Base-by-base conservation (phyloP, 2,888 invertebrate genomes). In the Notodonta dromedarius region DNA sequence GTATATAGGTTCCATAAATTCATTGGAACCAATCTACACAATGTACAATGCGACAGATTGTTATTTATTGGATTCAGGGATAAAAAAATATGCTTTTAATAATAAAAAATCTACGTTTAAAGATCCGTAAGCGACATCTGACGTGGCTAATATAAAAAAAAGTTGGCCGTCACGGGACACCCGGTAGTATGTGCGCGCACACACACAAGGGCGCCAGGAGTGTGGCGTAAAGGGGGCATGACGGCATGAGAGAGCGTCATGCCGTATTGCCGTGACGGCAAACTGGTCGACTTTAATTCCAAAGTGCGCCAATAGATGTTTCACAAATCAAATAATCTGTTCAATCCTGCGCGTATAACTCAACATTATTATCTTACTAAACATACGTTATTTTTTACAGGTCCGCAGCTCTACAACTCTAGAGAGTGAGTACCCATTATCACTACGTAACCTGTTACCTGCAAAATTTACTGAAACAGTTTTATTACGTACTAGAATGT, bases 361-460 rank as follows among this genome's bases (percentile, higher is more conserved):
- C 7, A 51, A 51, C 8, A 24, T 6, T 51, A 24, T 24, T 51
- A 35, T 35, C 35, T 35, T 35, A 35, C 24, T 51, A 24, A 51
- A 7, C 16, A 4, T 24, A 51, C 39, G 5, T 44, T 14, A 53
- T 54, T 62, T 53, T 56, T 62, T 57, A 12, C 59, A 59, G 62
- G 57, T 57, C n/a, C 42, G 50, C 54, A 54, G 50, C 35, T 51
- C 16, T 24, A 9, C 24, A 51, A 11, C n/a, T 24, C 51, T 14
- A 51, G 24, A 51, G 1, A 51, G 51, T 51, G 24, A 51, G 51
- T 51, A 24, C 4, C 7, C 14, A 51, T 51, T 1, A 42, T 42
- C 42, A 42, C 42, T 11, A 12, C 42, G n/a, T 46, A 6, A 46
- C 13, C 46, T 46, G 46, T 46, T 46, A n/a, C n/a, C 5, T 46